Evolutionary conservation across 2,888 invertebrate genomes (phyloP).

Genomic region (Thera britannica): DNA sequence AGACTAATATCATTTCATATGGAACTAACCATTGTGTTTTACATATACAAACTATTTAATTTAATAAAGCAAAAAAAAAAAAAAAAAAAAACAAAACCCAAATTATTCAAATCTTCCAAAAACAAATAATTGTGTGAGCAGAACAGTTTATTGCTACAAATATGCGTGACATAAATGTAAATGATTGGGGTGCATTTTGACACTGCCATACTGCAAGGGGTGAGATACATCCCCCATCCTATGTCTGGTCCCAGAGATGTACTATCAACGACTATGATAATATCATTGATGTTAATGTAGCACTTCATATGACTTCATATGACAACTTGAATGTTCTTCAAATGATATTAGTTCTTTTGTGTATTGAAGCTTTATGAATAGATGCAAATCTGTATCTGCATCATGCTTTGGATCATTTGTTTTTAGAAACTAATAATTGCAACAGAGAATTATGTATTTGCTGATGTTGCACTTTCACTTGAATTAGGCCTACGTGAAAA

Average conservation of each 20-base stretch:
- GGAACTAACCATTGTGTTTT: too few relatives aligned
- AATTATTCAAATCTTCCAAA: slow-evolving; percentile 20
- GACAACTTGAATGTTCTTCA: slow-evolving; percentile 12
- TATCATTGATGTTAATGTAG: slow-evolving; percentile 31
- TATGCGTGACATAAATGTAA: slow-evolving; percentile 67
- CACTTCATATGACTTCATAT: slow-evolving; percentile 27
- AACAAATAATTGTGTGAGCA: slow-evolving; percentile 46
- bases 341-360: slow-evolving; percentile 1
- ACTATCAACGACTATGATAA: slow-evolving; percentile 41
- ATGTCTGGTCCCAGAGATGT: slow-evolving; percentile 60
- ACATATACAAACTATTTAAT: too few relatives aligned
- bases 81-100: not conserved
- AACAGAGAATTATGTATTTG: too few relatives aligned
- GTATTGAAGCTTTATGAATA: not conserved
- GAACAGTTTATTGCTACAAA: slow-evolving; percentile 51
- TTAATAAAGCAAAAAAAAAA: not conserved
- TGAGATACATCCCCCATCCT: slow-evolving; percentile 64
- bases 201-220: slow-evolving; percentile 55
- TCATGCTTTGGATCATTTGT: too few relatives aligned
- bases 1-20: too few relatives aligned
- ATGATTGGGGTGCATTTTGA: slow-evolving; percentile 72
- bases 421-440: too few relatives aligned
- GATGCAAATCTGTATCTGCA: slow-evolving; percentile 1
- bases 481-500: too few relatives aligned
- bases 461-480: too few relatives aligned